phyloP scores from a whole-genome alignment of 2,113 vertebrate genomes.

The Parus major region DNA sequence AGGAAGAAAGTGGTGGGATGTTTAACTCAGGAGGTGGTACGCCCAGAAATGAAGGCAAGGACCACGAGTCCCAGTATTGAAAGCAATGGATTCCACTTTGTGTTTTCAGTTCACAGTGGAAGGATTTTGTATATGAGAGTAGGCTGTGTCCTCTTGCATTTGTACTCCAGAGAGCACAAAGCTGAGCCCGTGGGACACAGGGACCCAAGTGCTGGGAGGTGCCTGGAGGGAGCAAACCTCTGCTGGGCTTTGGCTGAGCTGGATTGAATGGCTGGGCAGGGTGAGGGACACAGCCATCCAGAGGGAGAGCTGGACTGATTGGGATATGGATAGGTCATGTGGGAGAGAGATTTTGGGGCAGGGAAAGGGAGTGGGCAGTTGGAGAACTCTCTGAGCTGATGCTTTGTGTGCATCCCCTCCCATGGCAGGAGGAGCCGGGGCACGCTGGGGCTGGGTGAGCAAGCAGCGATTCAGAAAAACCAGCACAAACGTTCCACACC shows the following conservation, averaged over 20 bases:
- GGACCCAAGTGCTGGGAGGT: accelerated
- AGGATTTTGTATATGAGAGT: neutral
- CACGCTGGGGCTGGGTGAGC: neutral
- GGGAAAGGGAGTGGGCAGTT: neutral
- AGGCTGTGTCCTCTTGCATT: neutral
- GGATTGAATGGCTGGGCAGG: neutral
- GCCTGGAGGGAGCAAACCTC: neutral
- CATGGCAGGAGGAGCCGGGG: neutral
- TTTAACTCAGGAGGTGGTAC: neutral
- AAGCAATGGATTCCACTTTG: neutral
- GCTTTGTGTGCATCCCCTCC: neutral
- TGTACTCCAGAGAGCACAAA: accelerated
- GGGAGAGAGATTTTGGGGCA: neutral
- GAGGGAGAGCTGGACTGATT: neutral
- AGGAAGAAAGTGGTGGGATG: neutral
- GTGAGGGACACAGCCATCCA: accelerated
- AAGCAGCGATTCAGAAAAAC: neutral
- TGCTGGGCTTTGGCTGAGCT: neutral
- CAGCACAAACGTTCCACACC: neutral
- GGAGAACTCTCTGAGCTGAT: accelerated
- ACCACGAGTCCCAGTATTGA: too few species aligned
- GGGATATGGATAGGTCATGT: accelerated
- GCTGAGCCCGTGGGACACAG: neutral
- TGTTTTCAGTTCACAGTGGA: neutral
- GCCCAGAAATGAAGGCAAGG: neutral